phyloP scores from a whole-genome alignment of 1,140 invertebrate species.

The Oscheius sp. region DNA sequence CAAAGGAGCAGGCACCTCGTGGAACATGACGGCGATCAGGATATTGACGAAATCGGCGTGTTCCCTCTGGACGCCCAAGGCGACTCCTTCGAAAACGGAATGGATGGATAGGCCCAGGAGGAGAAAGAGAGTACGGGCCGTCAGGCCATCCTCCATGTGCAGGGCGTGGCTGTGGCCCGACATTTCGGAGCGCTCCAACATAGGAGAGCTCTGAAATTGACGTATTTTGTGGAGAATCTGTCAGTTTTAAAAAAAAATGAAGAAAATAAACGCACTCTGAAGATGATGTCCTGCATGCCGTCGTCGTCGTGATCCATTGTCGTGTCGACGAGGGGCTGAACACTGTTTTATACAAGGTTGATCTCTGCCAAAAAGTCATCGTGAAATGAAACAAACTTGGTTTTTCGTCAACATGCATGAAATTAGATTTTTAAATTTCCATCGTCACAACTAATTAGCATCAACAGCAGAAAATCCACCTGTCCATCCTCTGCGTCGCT shows the following conservation, averaged over 20 bases:
- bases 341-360: conserved; percentile 11
- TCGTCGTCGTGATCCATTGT: conserved; percentile 40
- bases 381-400: too few species aligned
- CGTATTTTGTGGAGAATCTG: neutral
- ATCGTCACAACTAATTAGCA: too few species aligned
- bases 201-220: conserved; percentile 5
- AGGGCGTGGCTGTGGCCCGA: conserved; percentile 40
- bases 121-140: conserved; percentile 58
- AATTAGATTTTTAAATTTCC: neutral
- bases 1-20: conserved; percentile 54
- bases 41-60: conserved; percentile 59
- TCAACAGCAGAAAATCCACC: neutral
- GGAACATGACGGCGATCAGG: conserved; percentile 62
- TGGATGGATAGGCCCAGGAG: conserved; percentile 62
- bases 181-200: neutral
- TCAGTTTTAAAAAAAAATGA: neutral
- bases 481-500: neutral
- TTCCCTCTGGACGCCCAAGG: conserved; percentile 61
- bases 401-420: too few species aligned
- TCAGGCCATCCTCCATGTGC: conserved; percentile 43
- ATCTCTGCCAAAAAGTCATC: too few species aligned
- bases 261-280: too few species aligned
- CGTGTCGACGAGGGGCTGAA: conserved; percentile 34
- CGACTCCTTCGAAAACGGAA: conserved; percentile 64
- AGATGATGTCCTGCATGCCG: conserved; percentile 23